Evolutionary conservation across 2,113 vertebrate genomes (phyloP).

Genomic region (Rhinopithecus roxellana): DNA sequence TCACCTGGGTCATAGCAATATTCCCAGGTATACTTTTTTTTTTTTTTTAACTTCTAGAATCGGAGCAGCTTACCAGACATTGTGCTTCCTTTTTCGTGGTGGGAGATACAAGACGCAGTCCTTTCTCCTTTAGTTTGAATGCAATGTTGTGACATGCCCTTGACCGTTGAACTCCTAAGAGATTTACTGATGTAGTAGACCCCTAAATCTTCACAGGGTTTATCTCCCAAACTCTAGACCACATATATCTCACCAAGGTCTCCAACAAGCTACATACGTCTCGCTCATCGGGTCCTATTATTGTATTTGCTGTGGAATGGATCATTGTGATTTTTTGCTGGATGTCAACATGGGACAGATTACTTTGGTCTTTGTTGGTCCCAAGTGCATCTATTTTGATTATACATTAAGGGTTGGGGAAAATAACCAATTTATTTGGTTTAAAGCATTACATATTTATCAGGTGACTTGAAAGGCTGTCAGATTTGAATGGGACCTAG

Average conservation of each 20-base stretch:
- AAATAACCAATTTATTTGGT: neutral
- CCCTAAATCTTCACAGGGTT: neutral
- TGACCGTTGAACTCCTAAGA: neutral
- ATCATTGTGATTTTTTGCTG: neutral
- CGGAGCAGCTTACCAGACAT: neutral
- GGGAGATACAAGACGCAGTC: neutral
- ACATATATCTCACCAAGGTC: neutral
- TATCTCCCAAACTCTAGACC: neutral
- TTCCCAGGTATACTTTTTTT: neutral
- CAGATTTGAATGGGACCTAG: too few relatives aligned
- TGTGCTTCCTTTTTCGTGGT: neutral
- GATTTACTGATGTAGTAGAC: neutral
- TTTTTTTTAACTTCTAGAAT: neutral
- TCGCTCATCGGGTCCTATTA: neutral
- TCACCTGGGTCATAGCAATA: neutral
- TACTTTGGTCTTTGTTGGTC: neutral
- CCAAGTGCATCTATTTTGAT: neutral
- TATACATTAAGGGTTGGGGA: neutral
- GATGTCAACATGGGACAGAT: neutral
- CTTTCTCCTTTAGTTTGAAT: neutral
- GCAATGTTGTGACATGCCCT: neutral
- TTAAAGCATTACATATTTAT: neutral
- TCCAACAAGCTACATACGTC: neutral
- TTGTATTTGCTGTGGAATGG: neutral
- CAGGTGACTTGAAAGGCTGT: too few relatives aligned